These are phyloP conservation scores for Ophion costatus DNA, from an alignment of 2,888 invertebrate genomes.

Conservation along the genomic window DNA sequence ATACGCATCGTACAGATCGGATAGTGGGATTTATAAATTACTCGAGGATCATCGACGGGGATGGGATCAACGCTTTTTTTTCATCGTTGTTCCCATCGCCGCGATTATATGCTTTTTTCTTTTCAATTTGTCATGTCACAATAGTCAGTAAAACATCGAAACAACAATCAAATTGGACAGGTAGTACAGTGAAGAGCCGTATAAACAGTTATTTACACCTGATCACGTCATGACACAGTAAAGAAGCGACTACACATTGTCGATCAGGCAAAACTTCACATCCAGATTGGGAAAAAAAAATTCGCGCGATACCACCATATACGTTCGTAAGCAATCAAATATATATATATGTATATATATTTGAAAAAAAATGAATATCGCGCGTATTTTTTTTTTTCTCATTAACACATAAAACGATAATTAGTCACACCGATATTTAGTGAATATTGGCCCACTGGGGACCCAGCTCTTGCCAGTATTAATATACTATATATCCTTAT, in stretches of 20 bases:
- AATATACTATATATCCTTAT: constrained; percentile 63
- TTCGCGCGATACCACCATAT: constrained; percentile 47
- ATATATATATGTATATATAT: constrained; percentile 24
- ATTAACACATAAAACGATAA: constrained; percentile 58
- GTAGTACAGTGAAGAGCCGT: constrained; percentile 61
- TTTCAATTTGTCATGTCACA: constrained; percentile 46
- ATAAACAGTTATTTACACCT: constrained; percentile 50
- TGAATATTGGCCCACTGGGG: constrained; percentile 82
- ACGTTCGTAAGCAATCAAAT: constrained; percentile 17
- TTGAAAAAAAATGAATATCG: constrained; percentile 19
- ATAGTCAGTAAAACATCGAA: constrained; percentile 60
- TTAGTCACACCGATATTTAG: constrained; percentile 82
- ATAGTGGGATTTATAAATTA: constrained; percentile 28
- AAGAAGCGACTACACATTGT: constrained; percentile 52
- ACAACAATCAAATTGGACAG: constrained; percentile 62
- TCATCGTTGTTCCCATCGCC: neutral
- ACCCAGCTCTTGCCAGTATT: constrained; percentile 82
- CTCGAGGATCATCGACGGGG: constrained; percentile 18
- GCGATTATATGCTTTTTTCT: constrained; percentile 13
- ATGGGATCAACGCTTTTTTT: constrained; percentile 3
- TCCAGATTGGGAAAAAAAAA: constrained; percentile 51
- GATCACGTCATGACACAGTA: constrained; percentile 41
- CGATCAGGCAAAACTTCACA: constrained; percentile 62
- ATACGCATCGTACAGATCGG: constrained; percentile 53
- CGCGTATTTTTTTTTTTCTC: constrained; percentile 26